These are phyloP conservation scores for Sterna hirundo DNA, from an alignment of 2,113 vertebrate species.

Conservation along the genomic window DNA sequence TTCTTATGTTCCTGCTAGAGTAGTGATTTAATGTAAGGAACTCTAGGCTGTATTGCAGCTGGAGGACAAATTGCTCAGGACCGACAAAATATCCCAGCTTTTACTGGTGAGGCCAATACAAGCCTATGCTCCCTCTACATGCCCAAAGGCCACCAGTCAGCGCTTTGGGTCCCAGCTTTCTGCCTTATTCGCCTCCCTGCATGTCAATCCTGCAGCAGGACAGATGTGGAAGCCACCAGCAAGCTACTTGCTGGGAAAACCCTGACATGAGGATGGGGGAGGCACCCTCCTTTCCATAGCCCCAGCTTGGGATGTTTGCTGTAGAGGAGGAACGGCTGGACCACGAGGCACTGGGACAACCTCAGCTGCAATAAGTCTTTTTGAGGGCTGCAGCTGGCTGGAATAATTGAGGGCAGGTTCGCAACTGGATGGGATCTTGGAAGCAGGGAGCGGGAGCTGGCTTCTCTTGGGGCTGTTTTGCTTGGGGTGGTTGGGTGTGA, in stretches of 20 bases:
- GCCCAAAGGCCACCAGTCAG: background rate
- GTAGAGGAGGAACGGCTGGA: background rate
- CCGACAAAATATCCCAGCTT: background rate
- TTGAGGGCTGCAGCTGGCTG: background rate
- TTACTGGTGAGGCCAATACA: background rate
- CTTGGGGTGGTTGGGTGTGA: background rate
- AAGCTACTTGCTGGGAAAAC: background rate
- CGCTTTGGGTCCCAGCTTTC: background rate
- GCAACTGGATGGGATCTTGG: background rate
- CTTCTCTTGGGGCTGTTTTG: background rate
- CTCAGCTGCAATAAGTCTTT: background rate
- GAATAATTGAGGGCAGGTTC: background rate
- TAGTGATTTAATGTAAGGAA: background rate
- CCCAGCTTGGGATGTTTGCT: background rate
- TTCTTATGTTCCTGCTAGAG: background rate
- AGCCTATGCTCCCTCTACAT: background rate
- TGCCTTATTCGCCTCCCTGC: background rate
- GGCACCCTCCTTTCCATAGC: background rate
- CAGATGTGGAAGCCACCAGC: background rate
- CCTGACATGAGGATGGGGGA: background rate
- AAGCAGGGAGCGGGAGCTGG: accelerated
- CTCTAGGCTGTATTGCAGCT: background rate
- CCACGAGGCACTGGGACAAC: accelerated
- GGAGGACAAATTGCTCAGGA: background rate
- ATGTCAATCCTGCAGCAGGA: background rate